phyloP scores from a whole-genome alignment of 1,140 invertebrate genomes.

The Pogonomyrmex californicus region DNA sequence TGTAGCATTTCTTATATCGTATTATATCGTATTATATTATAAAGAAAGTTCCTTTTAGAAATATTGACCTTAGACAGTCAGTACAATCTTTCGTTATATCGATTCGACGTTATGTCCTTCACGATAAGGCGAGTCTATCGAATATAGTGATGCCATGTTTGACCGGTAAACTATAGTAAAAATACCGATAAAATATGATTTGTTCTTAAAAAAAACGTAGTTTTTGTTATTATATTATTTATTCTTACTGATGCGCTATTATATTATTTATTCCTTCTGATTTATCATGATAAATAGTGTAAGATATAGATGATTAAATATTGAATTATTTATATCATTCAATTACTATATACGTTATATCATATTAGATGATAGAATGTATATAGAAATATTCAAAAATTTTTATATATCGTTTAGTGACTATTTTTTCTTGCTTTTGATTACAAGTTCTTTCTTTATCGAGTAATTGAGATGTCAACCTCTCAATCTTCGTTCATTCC shows the following conservation, averaged over 20 bases:
- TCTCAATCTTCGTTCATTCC: constrained; percentile 38
- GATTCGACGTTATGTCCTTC: constrained; percentile 28
- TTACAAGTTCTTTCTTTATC: constrained; percentile 47
- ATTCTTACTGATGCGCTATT: no score
- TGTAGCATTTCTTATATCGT: neutral
- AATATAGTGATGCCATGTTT: constrained; percentile 68
- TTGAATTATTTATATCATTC: neutral
- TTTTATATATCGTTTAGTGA: neutral
- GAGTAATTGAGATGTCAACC: constrained; percentile 69
- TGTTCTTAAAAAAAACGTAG: constrained; percentile 47
- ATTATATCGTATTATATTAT: neutral
- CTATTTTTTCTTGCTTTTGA: neutral
- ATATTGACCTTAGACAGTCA: constrained; percentile 19
- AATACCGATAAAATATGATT: constrained; percentile 50
- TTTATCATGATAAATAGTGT: constrained; percentile 44
- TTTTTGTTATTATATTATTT: no score
- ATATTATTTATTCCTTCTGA: constrained; percentile 59
- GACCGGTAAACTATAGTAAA: constrained; percentile 44
- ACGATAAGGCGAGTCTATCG: constrained; percentile 55
- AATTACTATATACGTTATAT: neutral
- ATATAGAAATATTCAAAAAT: neutral
- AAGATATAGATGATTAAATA: neutral
- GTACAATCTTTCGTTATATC: constrained; percentile 15
- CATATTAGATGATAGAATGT: neutral
- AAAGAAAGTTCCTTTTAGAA: neutral